Percentiles rank a stretch among this genome's conserved stretches.
phyloP scores from a whole-genome alignment of 1,140 invertebrate genomes.

The Drosophila dunni region DNA sequence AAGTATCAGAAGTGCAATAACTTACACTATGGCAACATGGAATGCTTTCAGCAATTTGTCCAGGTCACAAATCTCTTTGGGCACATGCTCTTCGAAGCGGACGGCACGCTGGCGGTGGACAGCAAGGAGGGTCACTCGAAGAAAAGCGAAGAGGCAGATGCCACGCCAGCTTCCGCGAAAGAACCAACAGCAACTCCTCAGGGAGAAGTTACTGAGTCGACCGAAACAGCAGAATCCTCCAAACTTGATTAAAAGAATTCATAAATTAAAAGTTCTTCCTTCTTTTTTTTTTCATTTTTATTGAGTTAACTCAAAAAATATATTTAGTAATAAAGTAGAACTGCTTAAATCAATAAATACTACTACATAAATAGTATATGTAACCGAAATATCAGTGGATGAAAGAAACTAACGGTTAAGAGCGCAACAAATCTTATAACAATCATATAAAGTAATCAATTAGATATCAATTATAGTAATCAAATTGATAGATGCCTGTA shows the following conservation, averaged over 20 bases:
- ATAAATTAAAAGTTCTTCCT: background rate
- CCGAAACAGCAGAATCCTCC: background rate
- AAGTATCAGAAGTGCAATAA: constrained; percentile 55
- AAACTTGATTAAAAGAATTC: background rate
- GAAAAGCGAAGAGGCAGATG: background rate
- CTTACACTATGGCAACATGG: constrained; percentile 50
- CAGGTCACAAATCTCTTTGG: constrained; percentile 45
- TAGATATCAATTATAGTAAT: constrained; percentile 20
- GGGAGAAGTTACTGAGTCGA: background rate
- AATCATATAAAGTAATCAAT: background rate
- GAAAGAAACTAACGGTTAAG: constrained; percentile 14
- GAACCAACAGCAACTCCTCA: background rate
- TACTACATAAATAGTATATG: constrained; percentile 22
- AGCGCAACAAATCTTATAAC: constrained; percentile 41
- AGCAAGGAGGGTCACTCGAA: background rate
- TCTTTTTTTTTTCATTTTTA: constrained; percentile 17
- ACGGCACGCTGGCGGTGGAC: constrained; percentile 44
- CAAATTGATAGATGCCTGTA: constrained; percentile 8
- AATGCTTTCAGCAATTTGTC: constrained; percentile 51
- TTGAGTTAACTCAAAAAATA: constrained; percentile 29
- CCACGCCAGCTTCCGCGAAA: no score
- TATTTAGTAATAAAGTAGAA: constrained; percentile 24
- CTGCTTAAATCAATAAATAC: constrained; percentile 23
- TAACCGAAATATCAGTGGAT: constrained; percentile 18
- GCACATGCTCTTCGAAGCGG: constrained; percentile 33